phyloP scores from a whole-genome alignment of 1,140 invertebrate genomes.

The Forficula auricularia region DNA sequence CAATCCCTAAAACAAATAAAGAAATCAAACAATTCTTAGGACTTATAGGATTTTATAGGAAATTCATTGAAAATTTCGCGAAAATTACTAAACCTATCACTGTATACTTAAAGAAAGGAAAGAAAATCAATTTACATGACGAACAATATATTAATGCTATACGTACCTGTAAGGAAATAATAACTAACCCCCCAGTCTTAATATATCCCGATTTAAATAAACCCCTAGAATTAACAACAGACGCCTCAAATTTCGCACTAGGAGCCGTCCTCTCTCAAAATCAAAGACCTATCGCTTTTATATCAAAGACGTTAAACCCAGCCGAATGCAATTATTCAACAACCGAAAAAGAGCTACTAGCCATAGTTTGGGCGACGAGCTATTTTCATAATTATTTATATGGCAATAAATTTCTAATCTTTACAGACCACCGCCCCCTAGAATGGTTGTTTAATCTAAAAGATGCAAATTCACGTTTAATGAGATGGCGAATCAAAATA shows the following conservation, averaged over 20 bases:
- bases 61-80: constrained; percentile 17
- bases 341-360: constrained; percentile 25
- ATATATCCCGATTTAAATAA: constrained; percentile 17
- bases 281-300: constrained; percentile 17
- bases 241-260: constrained; percentile 16
- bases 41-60: constrained; percentile 15
- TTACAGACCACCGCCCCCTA: constrained; percentile 32
- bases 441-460: constrained; percentile 29
- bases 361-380: constrained; percentile 25
- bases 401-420: constrained; percentile 28
- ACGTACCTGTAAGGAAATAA: constrained; percentile 8
- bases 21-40: constrained; percentile 19
- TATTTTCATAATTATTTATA: constrained; percentile 31
- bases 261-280: constrained; percentile 17
- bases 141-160: constrained; percentile 6
- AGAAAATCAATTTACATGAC: constrained; percentile 9
- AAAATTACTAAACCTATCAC: constrained; percentile 19
- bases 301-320: constrained; percentile 15
- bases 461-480: constrained; percentile 26
- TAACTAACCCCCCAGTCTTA: constrained; percentile 13
- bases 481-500: constrained; percentile 30
- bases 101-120: constrained; percentile 16
- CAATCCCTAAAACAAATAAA: constrained; percentile 16
- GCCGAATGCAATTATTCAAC: constrained; percentile 19
- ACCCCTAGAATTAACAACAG: constrained; percentile 19